Conservation (phyloP, 2,797 vertebrate species). For the Poecilia gillii region DNA sequence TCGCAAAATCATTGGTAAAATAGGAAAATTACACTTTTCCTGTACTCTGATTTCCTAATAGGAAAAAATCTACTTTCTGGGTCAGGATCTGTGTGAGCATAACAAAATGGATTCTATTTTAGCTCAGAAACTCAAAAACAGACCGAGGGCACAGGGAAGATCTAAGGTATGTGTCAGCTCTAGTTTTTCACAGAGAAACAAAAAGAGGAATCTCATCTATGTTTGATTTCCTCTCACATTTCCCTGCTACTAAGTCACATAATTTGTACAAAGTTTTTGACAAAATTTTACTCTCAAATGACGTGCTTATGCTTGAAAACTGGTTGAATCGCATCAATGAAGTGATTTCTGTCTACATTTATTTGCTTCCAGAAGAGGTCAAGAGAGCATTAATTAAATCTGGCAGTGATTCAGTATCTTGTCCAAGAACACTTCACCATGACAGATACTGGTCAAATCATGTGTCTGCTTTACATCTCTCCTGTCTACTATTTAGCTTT, state of each 20-base stretch:
- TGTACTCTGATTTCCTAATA: constrained; percentile 46
- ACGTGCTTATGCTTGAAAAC: neutral
- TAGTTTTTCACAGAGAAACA: neutral
- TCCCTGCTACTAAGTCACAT: neutral
- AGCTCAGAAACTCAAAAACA: constrained; percentile 32
- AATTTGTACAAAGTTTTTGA: neutral
- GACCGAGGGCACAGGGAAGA: constrained; percentile 22
- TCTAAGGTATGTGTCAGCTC: constrained; percentile 5
- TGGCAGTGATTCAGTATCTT: constrained; percentile 46
- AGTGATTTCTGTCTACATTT: neutral
- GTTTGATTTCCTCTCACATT: neutral
- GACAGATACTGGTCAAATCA: constrained; percentile 42
- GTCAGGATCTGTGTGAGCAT: constrained; percentile 44
- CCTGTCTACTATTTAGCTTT: constrained; percentile 33
- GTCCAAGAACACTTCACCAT: constrained; percentile 47
- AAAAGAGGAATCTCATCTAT: neutral
- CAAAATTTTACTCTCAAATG: neutral
- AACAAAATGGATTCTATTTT: constrained; percentile 52
- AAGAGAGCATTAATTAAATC: constrained; percentile 34
- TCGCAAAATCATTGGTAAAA: constrained; percentile 53
- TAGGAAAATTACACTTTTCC: constrained; percentile 38
- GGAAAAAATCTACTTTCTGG: constrained; percentile 52
- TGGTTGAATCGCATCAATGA: neutral
- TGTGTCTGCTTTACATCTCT: constrained; percentile 47
- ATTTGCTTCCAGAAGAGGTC: constrained; percentile 27